phyloP scores from a whole-genome alignment of 2,113 vertebrate species.

The Rhea pennata region DNA sequence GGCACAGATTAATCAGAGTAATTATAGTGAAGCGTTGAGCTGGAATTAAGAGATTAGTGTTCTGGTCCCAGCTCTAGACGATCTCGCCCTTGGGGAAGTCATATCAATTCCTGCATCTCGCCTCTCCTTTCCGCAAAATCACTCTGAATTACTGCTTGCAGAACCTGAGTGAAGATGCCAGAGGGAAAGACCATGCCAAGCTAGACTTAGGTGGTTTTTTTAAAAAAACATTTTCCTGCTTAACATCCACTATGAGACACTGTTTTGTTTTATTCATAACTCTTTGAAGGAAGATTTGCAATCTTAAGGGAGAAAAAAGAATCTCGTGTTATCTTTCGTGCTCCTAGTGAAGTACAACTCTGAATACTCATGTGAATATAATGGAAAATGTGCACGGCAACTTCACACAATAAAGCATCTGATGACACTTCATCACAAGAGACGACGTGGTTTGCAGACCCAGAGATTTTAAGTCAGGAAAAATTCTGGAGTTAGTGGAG shows the following conservation, averaged over 20 bases:
- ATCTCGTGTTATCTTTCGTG: neutral
- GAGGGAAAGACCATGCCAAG: constrained; percentile 14
- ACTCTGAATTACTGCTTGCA: neutral
- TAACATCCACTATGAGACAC: neutral
- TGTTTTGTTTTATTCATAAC: constrained; percentile 6
- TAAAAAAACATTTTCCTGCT: neutral
- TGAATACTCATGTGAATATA: neutral
- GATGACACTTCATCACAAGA: neutral
- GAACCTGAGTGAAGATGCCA: neutral
- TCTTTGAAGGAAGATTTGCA: neutral
- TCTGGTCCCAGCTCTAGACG: neutral
- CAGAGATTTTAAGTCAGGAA: neutral
- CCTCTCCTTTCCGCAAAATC: neutral
- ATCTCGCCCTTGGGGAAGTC: constrained; percentile 40
- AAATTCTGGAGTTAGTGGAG: neutral
- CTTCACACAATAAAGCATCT: accelerated
- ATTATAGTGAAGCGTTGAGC: neutral
- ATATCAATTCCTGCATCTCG: neutral
- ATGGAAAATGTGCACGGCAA: neutral
- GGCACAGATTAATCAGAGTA: neutral
- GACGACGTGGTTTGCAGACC: neutral
- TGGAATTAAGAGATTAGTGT: constrained; percentile 36
- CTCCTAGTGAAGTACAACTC: neutral
- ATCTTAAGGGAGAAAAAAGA: neutral
- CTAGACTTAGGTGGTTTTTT: neutral